Evolutionary conservation across 2,797 vertebrate species (phyloP).

Genomic region (Tinamus major): DNA sequence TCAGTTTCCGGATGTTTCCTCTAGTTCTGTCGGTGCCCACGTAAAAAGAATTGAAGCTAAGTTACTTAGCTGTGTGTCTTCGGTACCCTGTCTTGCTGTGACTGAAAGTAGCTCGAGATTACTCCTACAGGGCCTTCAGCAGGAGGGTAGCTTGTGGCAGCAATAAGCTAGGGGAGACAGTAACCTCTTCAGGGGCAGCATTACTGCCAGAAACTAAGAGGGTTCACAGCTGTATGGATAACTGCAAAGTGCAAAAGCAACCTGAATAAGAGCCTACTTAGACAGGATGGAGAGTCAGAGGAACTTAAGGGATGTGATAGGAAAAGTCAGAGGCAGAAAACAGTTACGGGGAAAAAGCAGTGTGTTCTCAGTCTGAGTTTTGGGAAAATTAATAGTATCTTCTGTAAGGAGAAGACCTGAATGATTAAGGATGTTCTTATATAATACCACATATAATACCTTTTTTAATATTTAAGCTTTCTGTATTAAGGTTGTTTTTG

Average conservation of each 20-base stretch:
- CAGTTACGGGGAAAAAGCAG: fast-evolving
- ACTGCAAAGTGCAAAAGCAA: neutral
- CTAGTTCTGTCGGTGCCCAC: too few relatives aligned
- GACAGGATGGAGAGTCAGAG: neutral
- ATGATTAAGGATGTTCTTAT: neutral
- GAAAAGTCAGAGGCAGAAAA: neutral
- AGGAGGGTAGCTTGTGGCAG: neutral
- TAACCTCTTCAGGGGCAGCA: neutral
- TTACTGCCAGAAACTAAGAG: neutral
- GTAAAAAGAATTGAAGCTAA: constrained; percentile 10
- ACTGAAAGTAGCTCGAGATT: constrained; percentile 29
- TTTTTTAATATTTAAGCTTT: neutral
- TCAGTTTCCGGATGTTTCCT: too few relatives aligned
- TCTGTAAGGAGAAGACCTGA: neutral
- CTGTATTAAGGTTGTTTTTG: fast-evolving
- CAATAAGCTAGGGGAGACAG: neutral
- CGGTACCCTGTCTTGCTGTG: constrained; percentile 24
- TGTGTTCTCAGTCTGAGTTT: neutral
- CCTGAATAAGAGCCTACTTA: neutral
- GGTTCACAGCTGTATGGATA: neutral
- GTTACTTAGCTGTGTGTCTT: constrained; percentile 39
- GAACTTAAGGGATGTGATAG: neutral
- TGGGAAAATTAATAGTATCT: neutral
- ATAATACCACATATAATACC: neutral
- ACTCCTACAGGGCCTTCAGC: neutral